These are phyloP conservation scores for Trissolcus brochymenae DNA, from an alignment of 2,888 invertebrate genomes.

Conservation along the genomic window DNA sequence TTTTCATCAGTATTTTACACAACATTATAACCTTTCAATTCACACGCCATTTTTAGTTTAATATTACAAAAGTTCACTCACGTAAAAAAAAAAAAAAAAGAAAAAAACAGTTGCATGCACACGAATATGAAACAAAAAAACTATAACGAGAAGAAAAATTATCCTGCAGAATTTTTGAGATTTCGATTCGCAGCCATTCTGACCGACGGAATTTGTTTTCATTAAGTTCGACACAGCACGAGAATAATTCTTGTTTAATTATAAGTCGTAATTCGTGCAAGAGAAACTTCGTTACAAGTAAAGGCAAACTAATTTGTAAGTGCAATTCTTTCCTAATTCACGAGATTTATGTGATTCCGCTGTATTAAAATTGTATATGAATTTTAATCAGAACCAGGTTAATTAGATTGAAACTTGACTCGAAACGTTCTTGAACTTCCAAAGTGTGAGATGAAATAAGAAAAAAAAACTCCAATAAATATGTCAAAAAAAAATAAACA, in stretches of 20 bases:
- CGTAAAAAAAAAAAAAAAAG: no score
- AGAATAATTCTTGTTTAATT: slow-evolving; percentile 31
- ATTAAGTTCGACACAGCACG: slow-evolving; percentile 26
- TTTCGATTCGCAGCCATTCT: slow-evolving; percentile 8
- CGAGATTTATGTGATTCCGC: slow-evolving; percentile 21
- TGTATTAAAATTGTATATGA: slow-evolving; percentile 14
- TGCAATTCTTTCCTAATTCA: slow-evolving; percentile 37
- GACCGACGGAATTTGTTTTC: slow-evolving; percentile 48
- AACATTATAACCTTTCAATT: not conserved
- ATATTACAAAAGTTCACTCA: no score
- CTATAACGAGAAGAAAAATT: not conserved
- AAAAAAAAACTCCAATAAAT: no score
- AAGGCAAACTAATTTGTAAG: slow-evolving; percentile 38
- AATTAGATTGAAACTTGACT: slow-evolving; percentile 1
- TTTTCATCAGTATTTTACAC: slow-evolving; percentile 8
- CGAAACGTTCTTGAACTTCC: no score
- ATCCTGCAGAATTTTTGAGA: no score
- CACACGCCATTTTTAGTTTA: no score
- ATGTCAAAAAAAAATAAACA: not conserved
- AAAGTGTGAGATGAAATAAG: no score
- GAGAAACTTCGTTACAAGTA: slow-evolving; percentile 31
- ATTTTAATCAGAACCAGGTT: slow-evolving; percentile 18
- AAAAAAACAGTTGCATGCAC: not conserved
- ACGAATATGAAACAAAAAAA: not conserved
- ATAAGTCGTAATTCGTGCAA: slow-evolving; percentile 43